Percentiles rank a stretch among this genome's conserved stretches.
Evolutionary conservation across 2,888 invertebrate species (phyloP).

Genomic region (Parnassius smintheus): DNA sequence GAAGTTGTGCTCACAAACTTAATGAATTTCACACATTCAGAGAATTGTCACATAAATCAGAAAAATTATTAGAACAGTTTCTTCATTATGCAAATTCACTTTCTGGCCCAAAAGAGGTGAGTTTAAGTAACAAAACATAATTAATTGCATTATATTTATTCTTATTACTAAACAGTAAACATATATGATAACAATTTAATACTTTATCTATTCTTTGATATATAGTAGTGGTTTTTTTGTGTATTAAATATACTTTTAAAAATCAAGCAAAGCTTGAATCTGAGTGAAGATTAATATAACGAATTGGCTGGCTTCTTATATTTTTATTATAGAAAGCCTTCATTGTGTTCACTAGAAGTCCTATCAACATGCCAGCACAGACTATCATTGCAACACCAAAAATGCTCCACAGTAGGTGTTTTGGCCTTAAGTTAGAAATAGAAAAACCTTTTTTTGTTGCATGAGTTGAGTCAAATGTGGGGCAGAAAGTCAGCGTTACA

Average conservation of each 20-base stretch:
- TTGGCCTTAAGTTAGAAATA: slow-evolving; percentile 59
- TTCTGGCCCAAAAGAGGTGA: slow-evolving; percentile 84
- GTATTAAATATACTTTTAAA: slow-evolving; percentile 32
- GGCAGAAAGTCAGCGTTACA: slow-evolving; percentile 63
- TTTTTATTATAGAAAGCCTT: slow-evolving; percentile 62
- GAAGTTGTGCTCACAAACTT: slow-evolving; percentile 87
- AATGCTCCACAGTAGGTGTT: slow-evolving; percentile 71
- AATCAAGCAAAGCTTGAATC: slow-evolving; percentile 59
- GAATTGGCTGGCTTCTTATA: slow-evolving; percentile 60
- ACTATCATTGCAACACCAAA: slow-evolving; percentile 64
- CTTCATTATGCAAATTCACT: slow-evolving; percentile 86
- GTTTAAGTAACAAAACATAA: slow-evolving; percentile 37
- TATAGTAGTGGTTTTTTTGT: slow-evolving; percentile 27
- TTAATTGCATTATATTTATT: slow-evolving; percentile 28
- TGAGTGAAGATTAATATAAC: slow-evolving; percentile 60
- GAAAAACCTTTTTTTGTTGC: slow-evolving; percentile 49
- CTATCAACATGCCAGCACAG: slow-evolving; percentile 62
- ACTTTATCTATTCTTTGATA: slow-evolving; percentile 24
- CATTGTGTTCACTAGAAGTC: slow-evolving; percentile 59
- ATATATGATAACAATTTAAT: slow-evolving; percentile 29
- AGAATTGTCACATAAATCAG: slow-evolving; percentile 87
- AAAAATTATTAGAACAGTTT: slow-evolving; percentile 88
- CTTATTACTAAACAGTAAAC: slow-evolving; percentile 27
- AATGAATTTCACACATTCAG: slow-evolving; percentile 89
- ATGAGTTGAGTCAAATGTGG: slow-evolving; percentile 61